phyloP scores from a whole-genome alignment of 2,797 vertebrate genomes.

The Pampus argenteus region DNA sequence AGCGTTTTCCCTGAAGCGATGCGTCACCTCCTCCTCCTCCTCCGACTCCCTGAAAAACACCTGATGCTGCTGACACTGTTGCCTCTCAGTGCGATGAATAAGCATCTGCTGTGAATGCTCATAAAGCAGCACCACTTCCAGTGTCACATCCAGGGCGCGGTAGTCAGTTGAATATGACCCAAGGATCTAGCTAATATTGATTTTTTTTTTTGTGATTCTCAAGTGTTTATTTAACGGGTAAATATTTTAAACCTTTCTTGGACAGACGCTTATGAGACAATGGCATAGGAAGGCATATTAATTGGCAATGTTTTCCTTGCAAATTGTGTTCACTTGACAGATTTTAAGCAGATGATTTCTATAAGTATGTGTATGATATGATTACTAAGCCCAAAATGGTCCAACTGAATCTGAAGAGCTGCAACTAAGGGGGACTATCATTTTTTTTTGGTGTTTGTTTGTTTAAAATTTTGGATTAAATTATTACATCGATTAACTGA shows the following conservation, averaged over 20 bases:
- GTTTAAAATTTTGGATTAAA: background rate
- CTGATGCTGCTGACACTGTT: slow-evolving; percentile 68
- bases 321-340: background rate
- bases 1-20: slow-evolving; percentile 67
- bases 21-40: slow-evolving; percentile 73
- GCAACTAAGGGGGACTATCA: background rate
- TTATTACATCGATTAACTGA: background rate
- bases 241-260: background rate
- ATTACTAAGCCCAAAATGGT: background rate
- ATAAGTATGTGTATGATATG: background rate
- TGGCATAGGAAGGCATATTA: background rate
- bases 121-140: slow-evolving; percentile 21
- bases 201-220: background rate
- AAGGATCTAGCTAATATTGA: background rate
- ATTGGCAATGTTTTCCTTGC: background rate
- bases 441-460: slow-evolving; percentile 7
- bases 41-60: slow-evolving; percentile 63
- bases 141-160: slow-evolving; percentile 10
- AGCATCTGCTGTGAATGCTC: slow-evolving; percentile 53
- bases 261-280: background rate
- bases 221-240: background rate
- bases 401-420: background rate
- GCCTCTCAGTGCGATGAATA: slow-evolving; percentile 55
- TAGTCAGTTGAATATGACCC: background rate
- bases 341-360: background rate